Percentiles rank a stretch among this genome's conserved stretches.
These are phyloP conservation scores for Pollenia amentaria DNA, from an alignment of 2,888 invertebrate genomes.

Conservation along the genomic window DNA sequence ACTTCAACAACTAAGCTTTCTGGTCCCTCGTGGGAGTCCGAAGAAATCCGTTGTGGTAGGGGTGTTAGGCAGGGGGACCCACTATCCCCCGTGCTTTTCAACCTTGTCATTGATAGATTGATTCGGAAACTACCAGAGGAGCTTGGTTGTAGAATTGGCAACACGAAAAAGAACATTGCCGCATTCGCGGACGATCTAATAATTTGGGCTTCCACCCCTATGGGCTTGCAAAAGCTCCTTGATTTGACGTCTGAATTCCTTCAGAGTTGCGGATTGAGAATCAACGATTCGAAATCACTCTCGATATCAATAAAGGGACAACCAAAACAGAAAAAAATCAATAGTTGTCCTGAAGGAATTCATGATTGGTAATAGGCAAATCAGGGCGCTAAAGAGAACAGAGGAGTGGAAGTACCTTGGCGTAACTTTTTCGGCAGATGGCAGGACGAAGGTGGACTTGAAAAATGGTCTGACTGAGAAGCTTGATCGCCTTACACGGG, in stretches of 20 bases:
- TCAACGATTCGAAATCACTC: not conserved
- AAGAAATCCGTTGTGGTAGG: too few species aligned
- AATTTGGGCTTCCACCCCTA: not conserved
- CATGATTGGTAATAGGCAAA: not conserved
- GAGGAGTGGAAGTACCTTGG: conserved; percentile 22
- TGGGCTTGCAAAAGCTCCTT: not conserved
- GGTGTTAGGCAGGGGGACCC: too few species aligned
- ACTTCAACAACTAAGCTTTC: too few species aligned
- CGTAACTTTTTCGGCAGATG: conserved; percentile 9
- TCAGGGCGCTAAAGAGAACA: not conserved
- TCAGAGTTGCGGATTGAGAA: too few species aligned
- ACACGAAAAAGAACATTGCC: not conserved
- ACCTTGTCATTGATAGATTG: not conserved
- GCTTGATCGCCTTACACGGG: not conserved
- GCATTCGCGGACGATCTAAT: not conserved
- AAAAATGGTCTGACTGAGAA: not conserved
- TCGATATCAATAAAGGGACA: not conserved
- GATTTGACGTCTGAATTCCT: not conserved
- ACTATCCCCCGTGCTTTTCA: too few species aligned
- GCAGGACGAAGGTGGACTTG: not conserved
- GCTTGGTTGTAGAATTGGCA: not conserved
- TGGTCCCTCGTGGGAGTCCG: too few species aligned
- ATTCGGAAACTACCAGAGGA: not conserved
- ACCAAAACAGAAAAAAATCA: not conserved
- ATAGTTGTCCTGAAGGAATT: not conserved